Conservation (phyloP, 2,113 vertebrate genomes). For the Lipophrys pholis region DNA sequence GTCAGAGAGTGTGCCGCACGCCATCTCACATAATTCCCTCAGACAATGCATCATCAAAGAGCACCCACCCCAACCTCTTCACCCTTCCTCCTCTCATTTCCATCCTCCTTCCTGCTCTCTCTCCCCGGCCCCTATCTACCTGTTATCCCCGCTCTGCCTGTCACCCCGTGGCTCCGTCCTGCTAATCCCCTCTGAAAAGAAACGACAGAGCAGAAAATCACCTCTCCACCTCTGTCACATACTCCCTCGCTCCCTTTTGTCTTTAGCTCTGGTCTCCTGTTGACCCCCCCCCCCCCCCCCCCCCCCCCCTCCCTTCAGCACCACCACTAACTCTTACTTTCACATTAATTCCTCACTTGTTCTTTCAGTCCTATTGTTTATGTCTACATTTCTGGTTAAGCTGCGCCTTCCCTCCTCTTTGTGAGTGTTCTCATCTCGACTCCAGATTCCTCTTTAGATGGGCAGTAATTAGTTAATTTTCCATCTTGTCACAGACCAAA, state of each 20-base stretch:
- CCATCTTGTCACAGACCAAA: constrained; percentile 71
- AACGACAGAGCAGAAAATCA: constrained; percentile 84
- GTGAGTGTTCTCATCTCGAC: not conserved
- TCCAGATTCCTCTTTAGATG: constrained; percentile 26
- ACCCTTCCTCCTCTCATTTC: constrained; percentile 43
- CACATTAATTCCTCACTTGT: constrained; percentile 22
- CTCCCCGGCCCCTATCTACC: constrained; percentile 65
- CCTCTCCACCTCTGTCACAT: constrained; percentile 81
- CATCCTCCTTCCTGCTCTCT: constrained; percentile 29
- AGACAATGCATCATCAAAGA: constrained; percentile 75
- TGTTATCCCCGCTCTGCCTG: constrained; percentile 72
- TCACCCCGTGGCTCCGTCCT: constrained; percentile 73
- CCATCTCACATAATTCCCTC: constrained; percentile 70
- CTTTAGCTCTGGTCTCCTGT: constrained; percentile 70
- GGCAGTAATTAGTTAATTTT: constrained; percentile 69
- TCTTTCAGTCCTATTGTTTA: constrained; percentile 4
- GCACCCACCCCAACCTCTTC: constrained; percentile 26
- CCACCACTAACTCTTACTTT: not conserved
- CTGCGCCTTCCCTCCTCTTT: constrained; percentile 12
- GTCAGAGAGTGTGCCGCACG: constrained; percentile 55
- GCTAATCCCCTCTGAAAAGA: constrained; percentile 81
- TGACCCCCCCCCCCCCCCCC: constrained; percentile 47
- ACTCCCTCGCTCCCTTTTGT: constrained; percentile 77
- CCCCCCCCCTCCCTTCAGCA: too few species aligned
- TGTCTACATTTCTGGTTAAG: constrained; percentile 14